Base-by-base conservation (phyloP, 2,113 vertebrate species). In the Gymnogyps californianus region DNA sequence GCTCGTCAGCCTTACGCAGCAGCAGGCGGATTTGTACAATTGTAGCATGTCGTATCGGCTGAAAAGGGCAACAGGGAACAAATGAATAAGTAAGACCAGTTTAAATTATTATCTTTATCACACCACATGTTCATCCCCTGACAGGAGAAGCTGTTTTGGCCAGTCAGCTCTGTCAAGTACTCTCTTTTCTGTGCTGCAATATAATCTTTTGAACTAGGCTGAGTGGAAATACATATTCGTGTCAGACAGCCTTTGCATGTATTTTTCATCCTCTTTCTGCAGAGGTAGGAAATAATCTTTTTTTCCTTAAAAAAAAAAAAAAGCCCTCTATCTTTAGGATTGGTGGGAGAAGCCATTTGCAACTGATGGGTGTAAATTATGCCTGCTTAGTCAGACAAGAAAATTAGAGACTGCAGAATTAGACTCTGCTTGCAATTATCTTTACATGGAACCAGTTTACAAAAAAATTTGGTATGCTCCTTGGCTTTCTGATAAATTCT, bases 301-400 rank as follows among this genome's bases (percentile, higher is more conserved):
- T 71, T 32, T 74, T 90, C 7, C 14, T 36, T 11, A 1, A 29
- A 38, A 58, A 74, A 65, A 78, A 57, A 47, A 78, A 79, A 40
- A 58, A 91, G 3, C 12, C 62, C 86, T 74, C 71, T 92, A 80
- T 94, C 91, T 95, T 94, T 90, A 87, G 86, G 79, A 76, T 79
- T 88, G 84, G 85, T 91, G 89, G 87, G 95, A 97, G 91, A 97
- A 94, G 89, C 96, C 92, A 92, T 96, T 94, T 95, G 89, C 87
- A 91, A 92, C 72, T 93, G 96, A 97, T 81, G 95, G 95, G 89
- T 94, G 95, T 97, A 96, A 96, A 97, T 94, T 94, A 96, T 29
- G 71, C 90, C 87, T 87, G 85, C 93, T 93, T 96, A 95, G 87
- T 97, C 97, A 95, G 90, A 97, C 94, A 88, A 93, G 93, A 95